These are phyloP conservation scores for Mormyrops attenuatus DNA, from an alignment of 2,797 vertebrate genomes.

Conservation along the genomic window DNA sequence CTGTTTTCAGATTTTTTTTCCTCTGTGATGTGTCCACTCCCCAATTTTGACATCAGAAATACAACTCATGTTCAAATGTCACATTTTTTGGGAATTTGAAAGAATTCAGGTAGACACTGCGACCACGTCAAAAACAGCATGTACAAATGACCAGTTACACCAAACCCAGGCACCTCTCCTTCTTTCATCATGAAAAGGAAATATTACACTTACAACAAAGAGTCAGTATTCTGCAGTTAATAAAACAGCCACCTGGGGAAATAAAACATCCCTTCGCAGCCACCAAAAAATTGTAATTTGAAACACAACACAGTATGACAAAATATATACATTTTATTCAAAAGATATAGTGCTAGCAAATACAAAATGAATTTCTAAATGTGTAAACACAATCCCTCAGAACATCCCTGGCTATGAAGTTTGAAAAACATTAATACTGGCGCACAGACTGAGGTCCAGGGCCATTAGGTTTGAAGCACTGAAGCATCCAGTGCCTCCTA, in stretches of 20 bases:
- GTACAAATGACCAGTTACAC: neutral
- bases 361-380: neutral
- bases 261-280: neutral
- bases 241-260: neutral
- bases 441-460: neutral
- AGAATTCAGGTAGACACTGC: neutral
- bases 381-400: neutral
- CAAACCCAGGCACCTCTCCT: neutral
- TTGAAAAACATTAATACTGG: neutral
- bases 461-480: conserved; percentile 1
- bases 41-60: neutral
- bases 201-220: neutral
- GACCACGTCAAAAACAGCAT: neutral
- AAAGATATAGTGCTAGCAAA: neutral
- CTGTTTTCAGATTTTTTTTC: neutral
- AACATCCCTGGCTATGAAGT: neutral
- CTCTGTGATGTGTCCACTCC: neutral
- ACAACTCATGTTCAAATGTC: neutral
- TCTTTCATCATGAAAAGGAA: neutral
- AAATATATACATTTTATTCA: conserved; percentile 1
- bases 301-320: neutral
- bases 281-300: conserved; percentile 4
- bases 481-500: neutral
- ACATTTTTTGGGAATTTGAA: neutral
- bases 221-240: neutral